A percentile compares a stretch with the other conserved stretches of the same genome.
These are phyloP conservation scores for Calliphora vomitoria DNA, from an alignment of 2,888 invertebrate species.

Conservation along the genomic window DNA sequence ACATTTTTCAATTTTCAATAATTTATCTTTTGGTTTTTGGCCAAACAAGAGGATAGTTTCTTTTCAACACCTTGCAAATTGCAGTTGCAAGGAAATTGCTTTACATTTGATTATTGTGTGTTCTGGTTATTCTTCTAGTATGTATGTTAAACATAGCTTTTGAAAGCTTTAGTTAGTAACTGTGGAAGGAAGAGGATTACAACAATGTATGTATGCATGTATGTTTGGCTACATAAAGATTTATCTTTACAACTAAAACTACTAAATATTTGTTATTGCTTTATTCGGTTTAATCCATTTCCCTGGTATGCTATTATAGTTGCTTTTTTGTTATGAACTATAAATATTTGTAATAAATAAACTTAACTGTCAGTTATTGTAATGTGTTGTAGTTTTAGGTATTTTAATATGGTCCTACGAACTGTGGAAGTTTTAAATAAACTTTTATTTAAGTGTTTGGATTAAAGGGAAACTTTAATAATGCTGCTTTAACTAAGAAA, in stretches of 20 bases:
- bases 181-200: slow-evolving; percentile 1
- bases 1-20: slow-evolving; percentile 64
- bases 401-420: not conserved
- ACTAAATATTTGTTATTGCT: slow-evolving; percentile 32
- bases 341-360: slow-evolving; percentile 41
- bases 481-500: not conserved
- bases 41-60: slow-evolving; percentile 1
- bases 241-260: slow-evolving; percentile 40
- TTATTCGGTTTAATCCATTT: not conserved
- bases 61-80: slow-evolving; percentile 66
- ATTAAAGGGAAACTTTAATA: slow-evolving; percentile 6
- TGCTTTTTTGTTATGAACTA: not conserved
- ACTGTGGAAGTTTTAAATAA: too few relatives aligned
- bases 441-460: too few relatives aligned
- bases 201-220: not conserved
- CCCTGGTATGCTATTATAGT: not conserved
- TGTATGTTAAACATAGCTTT: slow-evolving; percentile 1
- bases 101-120: slow-evolving; percentile 33
- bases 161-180: too few relatives aligned
- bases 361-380: slow-evolving; percentile 16
- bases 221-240: not conserved
- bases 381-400: slow-evolving; percentile 28
- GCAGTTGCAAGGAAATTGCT: slow-evolving; percentile 46
- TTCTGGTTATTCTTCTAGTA: not conserved
- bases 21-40: slow-evolving; percentile 25